Conservation (phyloP, 2,797 vertebrate species). For the Crocidura indochinensis region DNA sequence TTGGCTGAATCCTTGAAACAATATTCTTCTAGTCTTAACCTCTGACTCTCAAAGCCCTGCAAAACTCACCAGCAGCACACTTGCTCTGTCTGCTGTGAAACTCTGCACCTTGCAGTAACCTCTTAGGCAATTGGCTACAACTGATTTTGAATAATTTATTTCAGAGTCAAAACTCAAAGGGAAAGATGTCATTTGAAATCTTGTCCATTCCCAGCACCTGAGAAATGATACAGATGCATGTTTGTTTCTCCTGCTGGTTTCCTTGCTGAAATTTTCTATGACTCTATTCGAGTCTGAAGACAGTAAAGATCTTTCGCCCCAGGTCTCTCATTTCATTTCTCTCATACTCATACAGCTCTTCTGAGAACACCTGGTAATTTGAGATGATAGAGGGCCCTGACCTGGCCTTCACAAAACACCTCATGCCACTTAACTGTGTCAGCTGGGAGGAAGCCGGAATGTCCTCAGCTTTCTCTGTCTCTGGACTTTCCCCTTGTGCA, state of each 20-base stretch:
- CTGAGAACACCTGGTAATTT: background rate
- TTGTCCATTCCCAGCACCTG: background rate
- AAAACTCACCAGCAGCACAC: background rate
- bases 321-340: background rate
- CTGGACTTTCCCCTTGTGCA: background rate
- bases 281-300: background rate
- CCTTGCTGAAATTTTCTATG: slow-evolving; percentile 33
- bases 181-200: slow-evolving; percentile 19
- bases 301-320: slow-evolving; percentile 12
- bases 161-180: slow-evolving; percentile 5
- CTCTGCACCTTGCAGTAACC: background rate
- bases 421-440: background rate
- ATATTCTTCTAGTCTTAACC: background rate
- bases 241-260: background rate
- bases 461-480: background rate
- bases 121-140: background rate
- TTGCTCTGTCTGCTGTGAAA: background rate
- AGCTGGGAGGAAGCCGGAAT: background rate
- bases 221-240: background rate
- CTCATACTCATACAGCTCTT: background rate
- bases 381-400: background rate
- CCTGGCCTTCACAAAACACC: background rate
- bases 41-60: background rate
- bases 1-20: background rate
- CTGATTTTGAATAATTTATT: slow-evolving; percentile 32